Conservation (phyloP, 53 echinoderm and acorn worm genomes). For the Apostichopus leukothele region DNA sequence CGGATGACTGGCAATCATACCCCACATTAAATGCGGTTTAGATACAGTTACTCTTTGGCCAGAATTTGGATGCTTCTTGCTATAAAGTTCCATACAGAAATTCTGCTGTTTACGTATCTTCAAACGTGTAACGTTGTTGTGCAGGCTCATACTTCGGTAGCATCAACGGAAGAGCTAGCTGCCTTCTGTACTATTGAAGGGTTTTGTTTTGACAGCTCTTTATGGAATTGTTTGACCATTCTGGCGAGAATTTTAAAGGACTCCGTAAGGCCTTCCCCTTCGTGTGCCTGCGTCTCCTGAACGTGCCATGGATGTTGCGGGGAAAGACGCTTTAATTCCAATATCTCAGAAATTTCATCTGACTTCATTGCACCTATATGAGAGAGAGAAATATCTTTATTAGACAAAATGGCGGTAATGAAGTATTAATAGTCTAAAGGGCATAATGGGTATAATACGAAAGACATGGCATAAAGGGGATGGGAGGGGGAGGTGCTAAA, state of each 20-base stretch:
- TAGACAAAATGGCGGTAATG: neutral
- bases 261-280: constrained; percentile 83
- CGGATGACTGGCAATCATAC: too few relatives aligned
- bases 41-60: too few relatives aligned
- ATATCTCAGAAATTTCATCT: constrained; percentile 73
- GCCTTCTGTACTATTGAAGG: neutral
- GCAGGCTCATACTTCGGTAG: constrained; percentile 3
- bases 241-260: constrained; percentile 81
- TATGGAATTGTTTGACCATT: constrained; percentile 93
- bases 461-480: too few relatives aligned
- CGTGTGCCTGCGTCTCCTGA: constrained; percentile 80
- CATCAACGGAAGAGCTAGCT: constrained; percentile 5
- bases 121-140: neutral
- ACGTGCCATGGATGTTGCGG: constrained; percentile 82
- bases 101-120: too few relatives aligned
- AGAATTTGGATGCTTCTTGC: too few relatives aligned
- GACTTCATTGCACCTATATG: constrained; percentile 70
- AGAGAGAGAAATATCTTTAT: neutral
- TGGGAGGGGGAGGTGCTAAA: too few relatives aligned
- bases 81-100: too few relatives aligned
- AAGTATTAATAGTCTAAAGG: too few relatives aligned
- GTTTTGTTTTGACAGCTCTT: constrained; percentile 67
- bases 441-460: too few relatives aligned
- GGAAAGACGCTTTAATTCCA: constrained; percentile 72
- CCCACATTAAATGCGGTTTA: too few relatives aligned